A percentile compares a stretch with the other conserved stretches of the same genome.
These are phyloP conservation scores for Lasioglossum calceatum DNA, from an alignment of 2,888 invertebrate species.

Conservation along the genomic window DNA sequence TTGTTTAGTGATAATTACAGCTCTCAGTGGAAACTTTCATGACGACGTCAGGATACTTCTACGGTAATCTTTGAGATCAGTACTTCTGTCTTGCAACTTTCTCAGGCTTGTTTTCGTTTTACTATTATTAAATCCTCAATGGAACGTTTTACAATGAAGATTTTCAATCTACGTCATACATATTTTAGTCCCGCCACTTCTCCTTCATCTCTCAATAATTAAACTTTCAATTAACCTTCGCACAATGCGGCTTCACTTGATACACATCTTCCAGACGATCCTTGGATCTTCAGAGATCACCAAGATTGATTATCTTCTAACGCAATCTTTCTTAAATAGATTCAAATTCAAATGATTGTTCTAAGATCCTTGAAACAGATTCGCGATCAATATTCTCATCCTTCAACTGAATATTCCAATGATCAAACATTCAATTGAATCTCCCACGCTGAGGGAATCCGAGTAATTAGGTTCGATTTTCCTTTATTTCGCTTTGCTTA, in stretches of 20 bases:
- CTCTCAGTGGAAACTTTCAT: not conserved
- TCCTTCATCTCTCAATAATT: too few species aligned
- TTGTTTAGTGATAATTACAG: not conserved
- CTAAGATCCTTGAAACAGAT: not conserved
- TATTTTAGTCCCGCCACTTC: too few species aligned
- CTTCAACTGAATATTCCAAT: not conserved
- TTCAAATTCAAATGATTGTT: too few species aligned
- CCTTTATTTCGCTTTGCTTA: not conserved
- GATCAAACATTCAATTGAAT: not conserved
- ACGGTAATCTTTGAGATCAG: not conserved
- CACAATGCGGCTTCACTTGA: too few species aligned
- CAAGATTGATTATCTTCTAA: too few species aligned
- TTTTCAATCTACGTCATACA: too few species aligned
- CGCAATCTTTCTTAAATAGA: too few species aligned
- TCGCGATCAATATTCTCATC: not conserved
- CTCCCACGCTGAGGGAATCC: not conserved
- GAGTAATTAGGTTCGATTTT: not conserved
- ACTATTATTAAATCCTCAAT: accelerated
- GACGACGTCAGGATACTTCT: not conserved
- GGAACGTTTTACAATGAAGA: not conserved
- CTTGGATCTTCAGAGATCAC: too few species aligned
- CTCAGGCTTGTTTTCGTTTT: not conserved
- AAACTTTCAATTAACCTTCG: too few species aligned
- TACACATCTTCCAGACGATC: too few species aligned
- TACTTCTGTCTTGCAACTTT: not conserved